Base-by-base conservation (phyloP, 23 tunicate genomes). In the Diplosoma virens region DNA sequence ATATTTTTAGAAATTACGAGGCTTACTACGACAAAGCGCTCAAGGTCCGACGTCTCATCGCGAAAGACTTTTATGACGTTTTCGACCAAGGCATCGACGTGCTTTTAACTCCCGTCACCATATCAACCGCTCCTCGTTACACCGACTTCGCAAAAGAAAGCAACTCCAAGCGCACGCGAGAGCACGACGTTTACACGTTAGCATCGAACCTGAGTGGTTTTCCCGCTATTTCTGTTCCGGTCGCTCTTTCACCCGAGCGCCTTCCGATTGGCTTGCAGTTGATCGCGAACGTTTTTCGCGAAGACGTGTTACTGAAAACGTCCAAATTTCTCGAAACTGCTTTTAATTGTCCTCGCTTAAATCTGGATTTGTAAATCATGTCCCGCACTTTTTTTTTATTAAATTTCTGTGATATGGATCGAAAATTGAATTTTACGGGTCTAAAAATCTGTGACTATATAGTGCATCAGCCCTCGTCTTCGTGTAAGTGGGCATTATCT, bases 181-280 rank as follows among this genome's bases (percentile, higher is more conserved):
- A 77, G 33, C 92, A 82, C 1, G 97, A 92, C 41, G 77, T 92
- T 5, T 78, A 79, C 58, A 77, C 84, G 4, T 84, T 80, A 50
- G 33, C 92, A 33, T 68, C 75, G 5, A 92, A 92, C 47, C 41
- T 92, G 41, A 80, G 92, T 14, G 92, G 97, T 5, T 74, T 92
- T 0, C 97, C 97, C 0, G 97, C 92, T 24, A 47, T 92, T 2
- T 50, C 69, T 6, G 84, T 92, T 16, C 97, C 97, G 0, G 58
- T 79, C 1, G 14, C 46, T 1, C 31, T 85, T 4, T 67, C 84
- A 32, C 5, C 45, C 34, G n/a, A 59, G 25, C 54, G 56, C 24
- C 37, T 85, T 37, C 97, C 97, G 11, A 66, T 92, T 32, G 59
- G 87, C 31, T 35, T 92, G 35, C 97, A 92, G 47, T 30, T 92